Evolutionary conservation across 2,113 vertebrate species (phyloP).

Genomic region (Beaufortia kweichowensis): DNA sequence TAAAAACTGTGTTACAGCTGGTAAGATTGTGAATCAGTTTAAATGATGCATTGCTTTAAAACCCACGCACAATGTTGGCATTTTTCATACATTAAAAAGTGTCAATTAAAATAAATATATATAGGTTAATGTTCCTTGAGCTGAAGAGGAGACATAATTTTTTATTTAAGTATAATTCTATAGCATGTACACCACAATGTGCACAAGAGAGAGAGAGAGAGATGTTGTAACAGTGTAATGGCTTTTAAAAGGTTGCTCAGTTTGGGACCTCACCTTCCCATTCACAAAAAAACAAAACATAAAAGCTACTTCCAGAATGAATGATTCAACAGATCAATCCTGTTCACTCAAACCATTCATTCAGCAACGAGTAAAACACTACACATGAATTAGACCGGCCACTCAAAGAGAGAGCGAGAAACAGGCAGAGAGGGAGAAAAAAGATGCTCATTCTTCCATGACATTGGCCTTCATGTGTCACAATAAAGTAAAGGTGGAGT

Average conservation of each 20-base stretch:
- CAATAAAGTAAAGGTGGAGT: not conserved
- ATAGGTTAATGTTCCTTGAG: too few relatives aligned
- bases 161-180: too few relatives aligned
- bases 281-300: slow-evolving; percentile 42
- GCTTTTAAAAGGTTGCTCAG: slow-evolving; percentile 26
- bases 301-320: slow-evolving; percentile 37
- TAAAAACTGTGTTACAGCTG: too few relatives aligned
- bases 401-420: slow-evolving; percentile 23
- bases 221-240: slow-evolving; percentile 9
- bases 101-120: too few relatives aligned
- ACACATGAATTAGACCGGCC: slow-evolving; percentile 6
- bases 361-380: slow-evolving; percentile 27
- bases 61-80: not conserved
- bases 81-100: too few relatives aligned
- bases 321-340: slow-evolving; percentile 46
- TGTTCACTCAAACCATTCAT: slow-evolving; percentile 36
- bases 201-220: not conserved
- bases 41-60: too few relatives aligned
- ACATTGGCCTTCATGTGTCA: not conserved
- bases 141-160: too few relatives aligned
- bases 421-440: not conserved
- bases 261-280: slow-evolving; percentile 34
- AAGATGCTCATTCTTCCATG: slow-evolving; percentile 18
- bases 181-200: too few relatives aligned
- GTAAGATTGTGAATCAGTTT: too few relatives aligned